These are phyloP conservation scores for Idaea dimidiata DNA, from an alignment of 2,888 invertebrate genomes.

Conservation along the genomic window DNA sequence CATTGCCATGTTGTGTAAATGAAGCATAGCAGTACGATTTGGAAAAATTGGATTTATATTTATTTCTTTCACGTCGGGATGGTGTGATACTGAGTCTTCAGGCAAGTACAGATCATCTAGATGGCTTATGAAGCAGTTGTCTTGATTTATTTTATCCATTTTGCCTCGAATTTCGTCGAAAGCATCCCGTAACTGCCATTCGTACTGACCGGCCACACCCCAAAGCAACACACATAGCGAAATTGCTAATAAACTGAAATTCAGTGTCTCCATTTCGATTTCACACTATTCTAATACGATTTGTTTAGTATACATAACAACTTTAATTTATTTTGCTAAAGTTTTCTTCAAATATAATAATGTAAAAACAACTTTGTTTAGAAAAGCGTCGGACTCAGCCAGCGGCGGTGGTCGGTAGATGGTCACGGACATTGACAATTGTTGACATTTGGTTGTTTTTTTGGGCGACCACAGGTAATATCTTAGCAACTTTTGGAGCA, in stretches of 20 bases:
- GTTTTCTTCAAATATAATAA: background rate
- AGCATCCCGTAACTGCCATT: slow-evolving; percentile 94
- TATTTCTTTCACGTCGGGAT: slow-evolving; percentile 95
- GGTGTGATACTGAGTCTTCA: slow-evolving; percentile 92
- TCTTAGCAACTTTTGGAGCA: no score
- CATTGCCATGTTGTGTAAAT: slow-evolving; percentile 97
- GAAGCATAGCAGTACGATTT: slow-evolving; percentile 95
- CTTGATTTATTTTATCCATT: slow-evolving; percentile 90
- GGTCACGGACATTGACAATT: no score
- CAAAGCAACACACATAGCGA: slow-evolving; percentile 67
- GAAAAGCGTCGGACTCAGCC: background rate
- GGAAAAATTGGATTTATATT: slow-evolving; percentile 97
- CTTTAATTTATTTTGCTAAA: background rate
- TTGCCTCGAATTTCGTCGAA: slow-evolving; percentile 93
- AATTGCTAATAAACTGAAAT: slow-evolving; percentile 53
- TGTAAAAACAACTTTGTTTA: background rate
- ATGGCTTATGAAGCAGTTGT: slow-evolving; percentile 95
- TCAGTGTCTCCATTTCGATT: slow-evolving; percentile 58
- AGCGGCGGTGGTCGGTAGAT: no score
- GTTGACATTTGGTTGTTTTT: no score
- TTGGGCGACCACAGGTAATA: no score
- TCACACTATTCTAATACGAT: background rate
- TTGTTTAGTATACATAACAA: background rate
- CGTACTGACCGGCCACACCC: slow-evolving; percentile 91
- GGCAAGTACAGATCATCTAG: slow-evolving; percentile 91